Evolutionary conservation across 2,888 invertebrate genomes (phyloP).

Genomic region (Thymelicus lineola): DNA sequence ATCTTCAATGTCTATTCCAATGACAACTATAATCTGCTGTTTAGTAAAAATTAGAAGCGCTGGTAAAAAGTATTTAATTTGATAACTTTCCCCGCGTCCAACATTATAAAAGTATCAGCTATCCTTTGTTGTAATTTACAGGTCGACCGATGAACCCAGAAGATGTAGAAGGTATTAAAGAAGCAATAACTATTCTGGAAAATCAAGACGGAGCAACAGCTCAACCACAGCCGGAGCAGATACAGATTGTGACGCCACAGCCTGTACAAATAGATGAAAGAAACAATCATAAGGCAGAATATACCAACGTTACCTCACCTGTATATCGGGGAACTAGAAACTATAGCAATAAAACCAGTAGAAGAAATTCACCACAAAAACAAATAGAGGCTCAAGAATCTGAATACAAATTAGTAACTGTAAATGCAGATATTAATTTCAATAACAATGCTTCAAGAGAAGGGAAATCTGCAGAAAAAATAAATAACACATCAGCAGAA

Average conservation of each 20-base stretch:
- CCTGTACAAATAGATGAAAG: conserved; percentile 68
- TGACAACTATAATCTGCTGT: no score
- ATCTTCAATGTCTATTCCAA: no score
- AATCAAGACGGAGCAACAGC: conserved; percentile 62
- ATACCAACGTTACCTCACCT: conserved; percentile 60
- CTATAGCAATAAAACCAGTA: conserved; percentile 51
- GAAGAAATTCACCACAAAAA: conserved; percentile 47
- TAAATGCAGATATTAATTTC: conserved; percentile 64
- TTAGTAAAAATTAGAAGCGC: no score
- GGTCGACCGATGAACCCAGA: conserved; percentile 68
- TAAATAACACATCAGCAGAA: conserved; percentile 51
- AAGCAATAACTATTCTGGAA: conserved; percentile 75
- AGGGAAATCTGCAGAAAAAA: conserved; percentile 18
- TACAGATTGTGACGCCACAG: conserved; percentile 69
- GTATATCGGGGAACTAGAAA: conserved; percentile 73
- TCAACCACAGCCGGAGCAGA: conserved; percentile 49
- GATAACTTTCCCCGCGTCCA: no score
- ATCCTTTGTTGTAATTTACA: conserved; percentile 46
- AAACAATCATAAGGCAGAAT: conserved; percentile 56
- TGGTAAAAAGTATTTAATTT: no score
- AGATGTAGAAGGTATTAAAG: conserved; percentile 73
- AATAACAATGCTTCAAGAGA: conserved; percentile 45
- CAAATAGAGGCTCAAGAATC: conserved; percentile 50
- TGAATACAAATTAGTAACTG: conserved; percentile 59
- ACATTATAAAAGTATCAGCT: background rate